Conservation (phyloP, 2,113 vertebrate genomes). For the Ceuthmochares aereus region DNA sequence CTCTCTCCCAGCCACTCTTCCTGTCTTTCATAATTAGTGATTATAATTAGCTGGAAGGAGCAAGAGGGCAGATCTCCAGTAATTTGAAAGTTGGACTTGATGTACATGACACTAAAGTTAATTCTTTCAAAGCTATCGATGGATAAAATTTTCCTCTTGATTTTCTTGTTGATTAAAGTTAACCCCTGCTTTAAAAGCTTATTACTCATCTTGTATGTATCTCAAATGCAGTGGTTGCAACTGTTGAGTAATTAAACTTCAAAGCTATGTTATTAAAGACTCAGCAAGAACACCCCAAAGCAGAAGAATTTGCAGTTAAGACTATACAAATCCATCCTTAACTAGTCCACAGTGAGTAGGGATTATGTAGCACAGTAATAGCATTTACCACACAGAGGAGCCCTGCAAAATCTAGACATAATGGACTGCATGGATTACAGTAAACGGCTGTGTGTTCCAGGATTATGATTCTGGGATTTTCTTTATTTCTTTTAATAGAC, state of each 20-base stretch:
- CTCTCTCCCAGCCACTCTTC: not conserved
- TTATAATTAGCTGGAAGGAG: constrained; percentile 54
- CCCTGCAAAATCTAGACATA: not conserved
- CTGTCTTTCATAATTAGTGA: constrained; percentile 53
- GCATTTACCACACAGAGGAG: not conserved
- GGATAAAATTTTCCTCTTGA: constrained; percentile 38
- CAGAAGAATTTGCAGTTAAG: constrained; percentile 36
- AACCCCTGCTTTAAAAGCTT: constrained; percentile 23
- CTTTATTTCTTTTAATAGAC: constrained; percentile 63
- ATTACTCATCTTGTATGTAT: not conserved
- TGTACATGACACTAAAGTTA: constrained; percentile 20
- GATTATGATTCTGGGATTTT: constrained; percentile 28
- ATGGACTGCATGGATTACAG: not conserved
- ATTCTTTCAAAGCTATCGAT: constrained; percentile 44
- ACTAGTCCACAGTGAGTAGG: not conserved
- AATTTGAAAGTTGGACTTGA: constrained; percentile 50
- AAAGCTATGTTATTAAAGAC: constrained; percentile 29
- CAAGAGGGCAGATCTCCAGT: not conserved
- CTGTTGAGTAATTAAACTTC: constrained; percentile 55
- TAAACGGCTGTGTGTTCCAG: not conserved
- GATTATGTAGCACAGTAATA: constrained; percentile 38
- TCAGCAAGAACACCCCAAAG: constrained; percentile 20
- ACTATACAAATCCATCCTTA: constrained; percentile 30
- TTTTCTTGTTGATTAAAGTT: constrained; percentile 20
- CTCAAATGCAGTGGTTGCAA: not conserved